Base-by-base conservation (phyloP, 2,888 invertebrate genomes). In the Leptothorax acervorum region DNA sequence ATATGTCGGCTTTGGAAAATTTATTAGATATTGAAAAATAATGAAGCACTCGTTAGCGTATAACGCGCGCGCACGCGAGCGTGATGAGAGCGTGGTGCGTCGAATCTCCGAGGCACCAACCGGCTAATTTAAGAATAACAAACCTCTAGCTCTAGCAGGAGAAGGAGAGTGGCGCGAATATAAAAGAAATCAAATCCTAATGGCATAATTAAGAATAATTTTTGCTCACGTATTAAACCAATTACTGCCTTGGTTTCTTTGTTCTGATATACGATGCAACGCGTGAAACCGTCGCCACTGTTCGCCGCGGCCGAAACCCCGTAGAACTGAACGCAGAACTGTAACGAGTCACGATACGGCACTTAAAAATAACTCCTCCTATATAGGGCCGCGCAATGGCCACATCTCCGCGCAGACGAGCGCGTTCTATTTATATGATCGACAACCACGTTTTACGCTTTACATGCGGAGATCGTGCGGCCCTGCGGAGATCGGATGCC, bases 371-470 rank as follows among this genome's bases (percentile, higher is more conserved):
- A 90, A 86, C 91, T 85, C 82, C 79, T 70, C 85, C 66, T 82
- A 88, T 84, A 86, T 93, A 94, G 94, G 94, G 93, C 93, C 94
- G 94, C 91, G n/a, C n/a, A n/a, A n/a, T n/a, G n/a, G n/a, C n/a
- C n/a, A n/a, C n/a, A 94, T 91, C 91, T 83, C 57, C 85, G 82
- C 73, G 83, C 89, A 88, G 89, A 91, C 91, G 87, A 83, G 86
- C 71, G 84, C 9, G 73, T 83, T 92, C 93, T 93, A 93, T 93
- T 93, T 92, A 92, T 93, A 93, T 76, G 85, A 83, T 65, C 85
- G 84, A 89, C 90, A 90, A 89, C 88, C 88, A 89, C 90, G 86
- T 84, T 71, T 71, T 53, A 23, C 12, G 18, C 35, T 55, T 63
- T 51, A 28, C n/a, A 6, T 9, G 23, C 6, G 8, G 62, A 65